These are phyloP conservation scores for Hippopotamyrus pictus DNA, from an alignment of 2,797 vertebrate species.

Conservation along the genomic window DNA sequence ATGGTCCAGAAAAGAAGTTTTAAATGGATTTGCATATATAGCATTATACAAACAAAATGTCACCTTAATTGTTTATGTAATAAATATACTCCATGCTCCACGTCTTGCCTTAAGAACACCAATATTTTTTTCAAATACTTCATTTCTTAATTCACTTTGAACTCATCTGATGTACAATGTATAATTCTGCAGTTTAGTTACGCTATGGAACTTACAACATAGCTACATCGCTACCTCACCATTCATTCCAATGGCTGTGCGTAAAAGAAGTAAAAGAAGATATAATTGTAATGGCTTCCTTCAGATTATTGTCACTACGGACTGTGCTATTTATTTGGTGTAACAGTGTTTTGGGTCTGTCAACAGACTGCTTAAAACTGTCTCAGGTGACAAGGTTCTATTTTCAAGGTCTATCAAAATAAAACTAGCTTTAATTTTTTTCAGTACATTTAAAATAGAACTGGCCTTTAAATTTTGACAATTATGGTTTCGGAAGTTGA, in stretches of 20 bases:
- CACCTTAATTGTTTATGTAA: not conserved
- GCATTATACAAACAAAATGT: not conserved
- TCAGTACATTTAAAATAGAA: not conserved
- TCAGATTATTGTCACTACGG: not conserved
- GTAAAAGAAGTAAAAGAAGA: not conserved
- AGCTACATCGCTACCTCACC: not conserved
- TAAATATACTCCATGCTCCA: not conserved
- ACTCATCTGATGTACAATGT: not conserved
- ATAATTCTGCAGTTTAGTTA: not conserved
- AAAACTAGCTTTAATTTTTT: not conserved
- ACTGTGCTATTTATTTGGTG: not conserved
- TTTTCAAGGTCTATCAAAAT: not conserved
- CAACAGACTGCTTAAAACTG: too few species aligned
- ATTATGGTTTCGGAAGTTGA: not conserved
- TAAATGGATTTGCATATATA: not conserved
- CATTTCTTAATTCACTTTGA: not conserved
- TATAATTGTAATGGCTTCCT: not conserved
- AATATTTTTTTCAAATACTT: not conserved
- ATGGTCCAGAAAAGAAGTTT: not conserved
- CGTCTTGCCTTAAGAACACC: not conserved
- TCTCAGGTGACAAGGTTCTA: too few species aligned
- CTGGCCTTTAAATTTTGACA: not conserved
- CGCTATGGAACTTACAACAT: not conserved
- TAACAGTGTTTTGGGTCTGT: not conserved
- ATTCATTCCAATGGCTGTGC: not conserved